Evolutionary conservation across 2,888 invertebrate genomes (phyloP).

Genomic region (Macrophya annulata): DNA sequence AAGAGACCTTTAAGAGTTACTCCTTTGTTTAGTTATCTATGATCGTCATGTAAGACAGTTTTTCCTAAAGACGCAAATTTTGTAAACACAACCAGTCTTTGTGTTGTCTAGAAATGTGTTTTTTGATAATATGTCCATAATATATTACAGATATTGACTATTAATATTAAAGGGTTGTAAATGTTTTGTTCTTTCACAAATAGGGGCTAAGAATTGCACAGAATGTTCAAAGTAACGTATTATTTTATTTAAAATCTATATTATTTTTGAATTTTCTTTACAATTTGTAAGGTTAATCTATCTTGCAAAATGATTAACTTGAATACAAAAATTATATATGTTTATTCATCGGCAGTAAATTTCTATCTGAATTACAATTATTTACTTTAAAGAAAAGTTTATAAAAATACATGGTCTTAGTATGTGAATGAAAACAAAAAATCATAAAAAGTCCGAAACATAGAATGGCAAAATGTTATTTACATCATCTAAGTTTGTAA

Average conservation of each 20-base stretch:
- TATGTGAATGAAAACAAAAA: background rate
- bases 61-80: too few relatives aligned
- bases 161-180: background rate
- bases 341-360: background rate
- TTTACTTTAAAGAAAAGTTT: background rate
- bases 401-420: background rate
- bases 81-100: background rate
- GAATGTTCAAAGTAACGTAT: background rate
- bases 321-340: background rate
- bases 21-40: background rate
- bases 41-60: background rate
- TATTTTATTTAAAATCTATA: slow-evolving; percentile 12
- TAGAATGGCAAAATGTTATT: background rate
- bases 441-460: background rate
- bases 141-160: background rate
- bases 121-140: background rate
- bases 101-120: background rate
- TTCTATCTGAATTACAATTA: background rate
- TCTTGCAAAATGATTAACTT: background rate
- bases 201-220: slow-evolving; percentile 17
- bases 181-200: background rate
- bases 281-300: background rate
- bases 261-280: background rate
- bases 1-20: background rate
- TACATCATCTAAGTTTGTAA: background rate